phyloP scores from a whole-genome alignment of 2,113 vertebrate species.

The Brevimyrus niger region DNA sequence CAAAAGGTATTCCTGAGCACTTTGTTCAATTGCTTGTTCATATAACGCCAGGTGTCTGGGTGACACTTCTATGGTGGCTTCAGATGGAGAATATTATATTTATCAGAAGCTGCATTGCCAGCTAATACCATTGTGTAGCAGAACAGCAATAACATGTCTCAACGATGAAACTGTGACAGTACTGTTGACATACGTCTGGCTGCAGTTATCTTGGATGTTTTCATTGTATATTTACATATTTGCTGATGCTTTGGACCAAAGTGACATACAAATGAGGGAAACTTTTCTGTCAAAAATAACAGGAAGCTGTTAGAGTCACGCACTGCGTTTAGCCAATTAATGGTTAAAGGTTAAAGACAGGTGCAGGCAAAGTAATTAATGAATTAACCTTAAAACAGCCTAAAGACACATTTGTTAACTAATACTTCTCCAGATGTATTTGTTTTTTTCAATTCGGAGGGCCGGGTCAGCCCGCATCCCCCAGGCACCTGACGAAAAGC shows the following conservation, averaged over 20 bases:
- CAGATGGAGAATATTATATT: not conserved
- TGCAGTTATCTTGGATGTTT: not conserved
- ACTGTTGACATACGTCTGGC: not conserved
- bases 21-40: not conserved
- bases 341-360: not conserved
- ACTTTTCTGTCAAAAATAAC: not conserved
- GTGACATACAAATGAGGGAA: not conserved
- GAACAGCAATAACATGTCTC: not conserved
- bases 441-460: not conserved
- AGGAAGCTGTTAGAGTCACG: not conserved
- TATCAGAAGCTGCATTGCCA: not conserved
- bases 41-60: not conserved
- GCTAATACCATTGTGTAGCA: not conserved
- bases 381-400: not conserved
- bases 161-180: not conserved
- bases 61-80: not conserved
- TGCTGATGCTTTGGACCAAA: not conserved
- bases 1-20: not conserved
- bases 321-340: not conserved
- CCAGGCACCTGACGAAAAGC: not conserved
- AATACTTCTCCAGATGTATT: not conserved
- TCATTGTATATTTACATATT: not conserved
- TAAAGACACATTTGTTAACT: not conserved
- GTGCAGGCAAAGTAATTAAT: not conserved
- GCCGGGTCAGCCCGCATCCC: not conserved